Evolutionary conservation across 2,113 vertebrate species (phyloP).

Genomic region (Chaetodon auriga): DNA sequence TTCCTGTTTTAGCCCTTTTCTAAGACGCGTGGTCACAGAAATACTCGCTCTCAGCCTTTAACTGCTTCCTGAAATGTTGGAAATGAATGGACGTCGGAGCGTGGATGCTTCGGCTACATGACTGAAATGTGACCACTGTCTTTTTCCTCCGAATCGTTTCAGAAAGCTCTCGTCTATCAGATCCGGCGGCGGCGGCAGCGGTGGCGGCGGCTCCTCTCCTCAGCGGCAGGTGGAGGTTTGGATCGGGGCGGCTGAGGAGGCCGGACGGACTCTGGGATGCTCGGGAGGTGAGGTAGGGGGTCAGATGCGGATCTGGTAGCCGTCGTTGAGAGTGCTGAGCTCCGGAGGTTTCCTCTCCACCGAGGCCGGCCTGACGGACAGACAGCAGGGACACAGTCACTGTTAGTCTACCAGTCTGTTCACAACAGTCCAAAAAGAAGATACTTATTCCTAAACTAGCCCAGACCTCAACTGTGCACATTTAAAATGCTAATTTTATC

Average conservation of each 20-base stretch:
- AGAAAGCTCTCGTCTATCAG: not conserved
- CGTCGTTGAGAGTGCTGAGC: slow-evolving; percentile 91
- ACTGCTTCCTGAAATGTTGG: not conserved
- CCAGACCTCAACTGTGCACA: not conserved
- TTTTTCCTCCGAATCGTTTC: too few species aligned
- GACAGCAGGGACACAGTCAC: not conserved
- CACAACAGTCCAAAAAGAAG: too few species aligned
- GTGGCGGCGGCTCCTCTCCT: not conserved
- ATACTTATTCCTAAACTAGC: not conserved
- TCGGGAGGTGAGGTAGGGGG: not conserved
- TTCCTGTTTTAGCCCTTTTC: not conserved
- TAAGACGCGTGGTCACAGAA: not conserved
- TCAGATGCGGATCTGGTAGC: slow-evolving; percentile 97
- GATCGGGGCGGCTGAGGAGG: not conserved
- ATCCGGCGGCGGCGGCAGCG: not conserved
- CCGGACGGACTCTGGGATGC: not conserved
- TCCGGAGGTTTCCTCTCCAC: slow-evolving; percentile 90
- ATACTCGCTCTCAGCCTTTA: not conserved
- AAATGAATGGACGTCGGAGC: not conserved
- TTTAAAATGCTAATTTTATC: not conserved
- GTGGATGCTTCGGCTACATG: not conserved
- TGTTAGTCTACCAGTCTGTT: not conserved
- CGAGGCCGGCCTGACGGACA: slow-evolving; percentile 86
- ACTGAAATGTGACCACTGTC: not conserved
- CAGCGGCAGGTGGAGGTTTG: not conserved